Percentiles rank a stretch among this genome's conserved stretches.
Evolutionary conservation across 2,888 invertebrate genomes (phyloP).

Genomic region (Yponomeuta cagnagella): DNA sequence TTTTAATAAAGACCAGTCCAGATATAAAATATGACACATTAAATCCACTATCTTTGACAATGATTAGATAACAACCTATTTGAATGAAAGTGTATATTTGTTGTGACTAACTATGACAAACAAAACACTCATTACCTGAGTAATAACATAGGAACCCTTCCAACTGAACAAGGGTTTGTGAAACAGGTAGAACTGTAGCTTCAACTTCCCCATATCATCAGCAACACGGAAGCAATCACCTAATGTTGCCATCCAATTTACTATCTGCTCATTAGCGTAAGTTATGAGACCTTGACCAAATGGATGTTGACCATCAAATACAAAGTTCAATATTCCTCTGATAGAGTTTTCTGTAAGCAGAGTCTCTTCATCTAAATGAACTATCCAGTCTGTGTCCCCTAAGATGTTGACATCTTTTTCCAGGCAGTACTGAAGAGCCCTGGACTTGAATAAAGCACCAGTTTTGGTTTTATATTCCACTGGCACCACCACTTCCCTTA

Average conservation of each 20-base stretch:
- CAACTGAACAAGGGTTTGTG: constrained; percentile 97
- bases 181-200: constrained; percentile 93
- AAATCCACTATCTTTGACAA: no score
- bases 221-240: constrained; percentile 97
- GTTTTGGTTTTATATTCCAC: constrained; percentile 89
- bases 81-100: background rate
- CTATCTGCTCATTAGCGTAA: constrained; percentile 96
- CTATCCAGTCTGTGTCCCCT: constrained; percentile 94
- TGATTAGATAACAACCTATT: background rate
- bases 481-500: constrained; percentile 93
- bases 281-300: constrained; percentile 97
- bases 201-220: constrained; percentile 97
- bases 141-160: constrained; percentile 98
- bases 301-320: constrained; percentile 93
- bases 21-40: no score
- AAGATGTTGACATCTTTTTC: constrained; percentile 92
- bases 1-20: background rate
- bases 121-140: constrained; percentile 79
- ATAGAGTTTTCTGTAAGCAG: constrained; percentile 94
- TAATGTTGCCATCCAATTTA: constrained; percentile 97
- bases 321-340: constrained; percentile 94
- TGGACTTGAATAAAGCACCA: constrained; percentile 94
- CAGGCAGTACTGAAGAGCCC: constrained; percentile 96
- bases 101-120: background rate
- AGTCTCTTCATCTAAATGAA: constrained; percentile 98